Evolutionary conservation across 2,888 invertebrate genomes (phyloP).

Genomic region (Drosophila lacicola): DNA sequence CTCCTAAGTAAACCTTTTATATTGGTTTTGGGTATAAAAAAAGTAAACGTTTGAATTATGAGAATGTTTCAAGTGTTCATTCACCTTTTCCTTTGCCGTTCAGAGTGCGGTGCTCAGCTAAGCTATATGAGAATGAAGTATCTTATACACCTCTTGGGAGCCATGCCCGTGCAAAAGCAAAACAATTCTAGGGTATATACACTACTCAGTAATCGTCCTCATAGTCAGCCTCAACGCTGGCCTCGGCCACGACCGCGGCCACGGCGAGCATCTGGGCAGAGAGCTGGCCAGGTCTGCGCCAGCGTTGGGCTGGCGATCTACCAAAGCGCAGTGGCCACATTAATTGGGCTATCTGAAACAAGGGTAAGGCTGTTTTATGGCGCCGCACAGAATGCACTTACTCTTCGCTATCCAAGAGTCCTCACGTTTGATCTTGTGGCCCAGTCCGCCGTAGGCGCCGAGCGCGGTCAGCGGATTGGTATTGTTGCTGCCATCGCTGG

Average conservation of each 20-base stretch:
- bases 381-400: slow-evolving; percentile 58
- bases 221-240: slow-evolving; percentile 57
- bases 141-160: background rate
- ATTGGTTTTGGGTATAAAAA: too few species aligned
- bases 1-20: too few species aligned
- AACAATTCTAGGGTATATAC: slow-evolving; percentile 25
- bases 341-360: slow-evolving; percentile 62
- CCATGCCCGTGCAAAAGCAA: background rate
- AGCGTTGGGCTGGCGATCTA: slow-evolving; percentile 33
- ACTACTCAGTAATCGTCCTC: slow-evolving; percentile 58
- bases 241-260: slow-evolving; percentile 69
- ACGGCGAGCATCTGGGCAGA: slow-evolving; percentile 50
- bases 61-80: too few species aligned
- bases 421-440: slow-evolving; percentile 84
- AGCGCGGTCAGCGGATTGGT: slow-evolving; percentile 82
- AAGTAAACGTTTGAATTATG: too few species aligned
- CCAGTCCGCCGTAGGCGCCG: slow-evolving; percentile 76
- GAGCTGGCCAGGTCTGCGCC: slow-evolving; percentile 14
- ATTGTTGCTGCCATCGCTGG: slow-evolving; percentile 81
- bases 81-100: background rate
- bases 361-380: slow-evolving; percentile 47
- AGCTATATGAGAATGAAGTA: background rate
- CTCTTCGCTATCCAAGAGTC: slow-evolving; percentile 83
- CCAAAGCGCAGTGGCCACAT: slow-evolving; percentile 25
- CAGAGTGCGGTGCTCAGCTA: background rate